These are phyloP conservation scores for Lutjanus erythropterus DNA, from an alignment of 2,113 vertebrate genomes.

Conservation along the genomic window DNA sequence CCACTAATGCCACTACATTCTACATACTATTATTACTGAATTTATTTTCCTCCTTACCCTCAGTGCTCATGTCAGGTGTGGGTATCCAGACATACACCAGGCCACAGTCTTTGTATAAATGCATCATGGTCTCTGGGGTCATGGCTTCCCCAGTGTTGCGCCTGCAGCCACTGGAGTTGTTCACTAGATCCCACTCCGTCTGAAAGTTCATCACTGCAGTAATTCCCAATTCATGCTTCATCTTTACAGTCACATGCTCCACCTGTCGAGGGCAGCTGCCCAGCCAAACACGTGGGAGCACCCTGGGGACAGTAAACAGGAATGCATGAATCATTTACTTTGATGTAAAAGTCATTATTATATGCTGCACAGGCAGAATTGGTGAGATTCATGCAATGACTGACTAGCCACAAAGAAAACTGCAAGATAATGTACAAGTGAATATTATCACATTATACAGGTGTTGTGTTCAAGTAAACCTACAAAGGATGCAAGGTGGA, in stretches of 20 bases:
- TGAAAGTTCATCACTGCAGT: conserved; percentile 98
- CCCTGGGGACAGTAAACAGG: conserved; percentile 81
- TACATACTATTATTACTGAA: background rate
- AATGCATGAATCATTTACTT: background rate
- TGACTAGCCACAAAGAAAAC: background rate
- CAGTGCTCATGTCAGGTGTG: conserved; percentile 97
- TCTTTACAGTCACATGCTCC: conserved; percentile 93
- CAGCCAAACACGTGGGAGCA: conserved; percentile 94
- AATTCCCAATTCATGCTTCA: conserved; percentile 93
- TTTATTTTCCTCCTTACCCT: conserved; percentile 84
- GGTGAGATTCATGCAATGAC: background rate
- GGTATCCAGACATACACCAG: conserved; percentile 96
- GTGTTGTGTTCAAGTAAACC: background rate
- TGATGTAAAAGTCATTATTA: background rate
- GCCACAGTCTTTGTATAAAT: conserved; percentile 91
- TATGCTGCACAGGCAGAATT: background rate
- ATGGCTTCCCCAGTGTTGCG: conserved; percentile 86
- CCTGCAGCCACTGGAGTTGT: conserved; percentile 94
- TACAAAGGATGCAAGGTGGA: background rate
- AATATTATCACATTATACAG: background rate
- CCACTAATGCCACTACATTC: too few species aligned
- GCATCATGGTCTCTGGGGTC: conserved; percentile 91
- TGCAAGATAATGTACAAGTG: background rate
- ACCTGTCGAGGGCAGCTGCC: conserved; percentile 96
- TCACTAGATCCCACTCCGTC: conserved; percentile 92